Conservation (phyloP, 1,140 invertebrate species). For the Galleria mellonella region DNA sequence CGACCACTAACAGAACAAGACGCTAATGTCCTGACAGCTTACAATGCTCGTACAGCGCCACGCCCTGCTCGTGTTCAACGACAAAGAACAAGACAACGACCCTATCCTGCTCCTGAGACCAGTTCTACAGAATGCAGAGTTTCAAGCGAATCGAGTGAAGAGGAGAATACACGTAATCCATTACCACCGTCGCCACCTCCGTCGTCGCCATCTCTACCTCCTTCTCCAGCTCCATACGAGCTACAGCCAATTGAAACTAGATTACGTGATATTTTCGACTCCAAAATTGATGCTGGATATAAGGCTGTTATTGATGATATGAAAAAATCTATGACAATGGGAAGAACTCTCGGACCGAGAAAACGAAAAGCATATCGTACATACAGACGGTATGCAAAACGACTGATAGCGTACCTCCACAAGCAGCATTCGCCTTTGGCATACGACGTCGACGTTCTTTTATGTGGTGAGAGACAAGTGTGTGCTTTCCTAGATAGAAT, state of each 20-base stretch:
- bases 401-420: slow-evolving; percentile 66
- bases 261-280: slow-evolving; percentile 58
- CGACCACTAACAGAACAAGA: slow-evolving; percentile 70
- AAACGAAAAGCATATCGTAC: slow-evolving; percentile 69
- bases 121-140: slow-evolving; percentile 35
- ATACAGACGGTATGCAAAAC: slow-evolving; percentile 66
- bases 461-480: slow-evolving; percentile 68
- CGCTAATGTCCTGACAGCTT: slow-evolving; percentile 70
- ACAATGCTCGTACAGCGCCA: slow-evolving; percentile 68
- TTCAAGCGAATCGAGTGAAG: slow-evolving; percentile 61
- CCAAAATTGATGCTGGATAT: slow-evolving; percentile 61
- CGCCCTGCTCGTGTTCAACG: slow-evolving; percentile 50
- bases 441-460: slow-evolving; percentile 67
- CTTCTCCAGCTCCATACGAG: slow-evolving; percentile 57
- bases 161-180: slow-evolving; percentile 53
- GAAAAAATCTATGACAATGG: slow-evolving; percentile 73
- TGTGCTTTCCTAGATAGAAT: slow-evolving; percentile 67
- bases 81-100: slow-evolving; percentile 41
- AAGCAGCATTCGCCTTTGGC: slow-evolving; percentile 68
- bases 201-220: slow-evolving; percentile 54
- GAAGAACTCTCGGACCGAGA: slow-evolving; percentile 58
- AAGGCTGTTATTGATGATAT: slow-evolving; percentile 73
- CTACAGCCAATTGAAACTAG: slow-evolving; percentile 56
- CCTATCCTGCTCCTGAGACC: slow-evolving; percentile 41
- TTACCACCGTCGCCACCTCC: slow-evolving; percentile 55